phyloP scores from a whole-genome alignment of 2,888 invertebrate species.

The Lycocerus yunnanus region DNA sequence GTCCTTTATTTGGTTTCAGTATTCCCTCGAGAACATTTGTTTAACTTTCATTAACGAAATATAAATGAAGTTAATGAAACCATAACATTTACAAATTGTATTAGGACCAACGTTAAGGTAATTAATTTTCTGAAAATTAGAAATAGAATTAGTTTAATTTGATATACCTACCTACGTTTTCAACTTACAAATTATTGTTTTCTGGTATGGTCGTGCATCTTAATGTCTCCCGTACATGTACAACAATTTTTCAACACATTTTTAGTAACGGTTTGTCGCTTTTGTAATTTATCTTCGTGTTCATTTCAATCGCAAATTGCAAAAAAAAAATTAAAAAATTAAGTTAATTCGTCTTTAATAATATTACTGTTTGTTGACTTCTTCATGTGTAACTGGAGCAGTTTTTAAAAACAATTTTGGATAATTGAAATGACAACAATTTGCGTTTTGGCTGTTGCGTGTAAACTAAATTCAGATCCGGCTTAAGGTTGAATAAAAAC shows the following conservation, averaged over 20 bases:
- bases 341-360: not conserved
- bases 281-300: not conserved
- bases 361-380: not conserved
- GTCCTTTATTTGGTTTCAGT: slow-evolving; percentile 10
- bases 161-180: not conserved
- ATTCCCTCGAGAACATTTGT: slow-evolving; percentile 15
- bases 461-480: not conserved
- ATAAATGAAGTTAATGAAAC: slow-evolving; percentile 26
- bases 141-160: not conserved
- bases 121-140: not conserved
- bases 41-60: slow-evolving; percentile 28
- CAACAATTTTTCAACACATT: not conserved
- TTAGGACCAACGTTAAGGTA: slow-evolving; percentile 10
- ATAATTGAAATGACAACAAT: not conserved
- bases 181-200: not conserved
- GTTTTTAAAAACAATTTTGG: not conserved
- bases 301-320: not conserved
- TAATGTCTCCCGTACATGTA: not conserved
- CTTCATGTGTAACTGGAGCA: not conserved
- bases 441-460: not conserved
- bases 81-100: slow-evolving; percentile 28
- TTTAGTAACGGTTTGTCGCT: not conserved
- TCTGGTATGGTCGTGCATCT: not conserved
- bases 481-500: not conserved
- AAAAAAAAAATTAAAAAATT: not conserved